Percentiles rank a stretch among this genome's conserved stretches.
These are phyloP conservation scores for Cottus gobio DNA, from an alignment of 2,113 vertebrate species.

Conservation along the genomic window DNA sequence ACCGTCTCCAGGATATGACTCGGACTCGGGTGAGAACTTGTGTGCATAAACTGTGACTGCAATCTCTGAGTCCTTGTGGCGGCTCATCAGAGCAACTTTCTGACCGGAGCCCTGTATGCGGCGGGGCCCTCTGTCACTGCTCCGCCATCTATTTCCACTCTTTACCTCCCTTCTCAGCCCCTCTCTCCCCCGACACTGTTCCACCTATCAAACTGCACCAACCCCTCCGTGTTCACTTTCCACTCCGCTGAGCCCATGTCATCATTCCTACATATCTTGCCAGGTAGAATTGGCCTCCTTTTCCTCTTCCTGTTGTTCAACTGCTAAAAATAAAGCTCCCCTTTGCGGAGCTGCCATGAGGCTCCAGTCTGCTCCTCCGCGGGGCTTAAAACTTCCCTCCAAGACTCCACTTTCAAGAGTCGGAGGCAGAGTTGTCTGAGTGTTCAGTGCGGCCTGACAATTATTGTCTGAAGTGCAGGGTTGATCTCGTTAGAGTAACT, in stretches of 20 bases:
- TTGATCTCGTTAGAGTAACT: background rate
- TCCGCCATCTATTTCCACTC: conserved; percentile 41
- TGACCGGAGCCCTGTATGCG: conserved; percentile 1
- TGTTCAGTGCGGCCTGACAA: background rate
- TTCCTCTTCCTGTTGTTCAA: conserved; percentile 84
- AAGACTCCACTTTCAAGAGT: conserved; percentile 54
- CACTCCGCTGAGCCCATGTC: conserved; percentile 78
- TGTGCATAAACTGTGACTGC: conserved; percentile 2
- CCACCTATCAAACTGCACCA: conserved; percentile 62
- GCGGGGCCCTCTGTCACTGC: conserved; percentile 28
- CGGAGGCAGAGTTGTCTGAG: conserved; percentile 29
- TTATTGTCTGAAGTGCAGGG: background rate
- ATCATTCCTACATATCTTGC: conserved; percentile 81
- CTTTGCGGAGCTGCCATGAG: conserved; percentile 74
- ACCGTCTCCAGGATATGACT: background rate
- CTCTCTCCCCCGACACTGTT: conserved; percentile 34
- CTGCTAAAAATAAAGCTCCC: conserved; percentile 84
- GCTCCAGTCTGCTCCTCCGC: conserved; percentile 76
- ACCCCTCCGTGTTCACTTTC: conserved; percentile 66
- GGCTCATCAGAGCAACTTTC: conserved; percentile 43
- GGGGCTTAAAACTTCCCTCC: conserved; percentile 78
- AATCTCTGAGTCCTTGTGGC: background rate
- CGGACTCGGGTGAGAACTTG: background rate
- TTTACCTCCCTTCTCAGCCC: conserved; percentile 37
- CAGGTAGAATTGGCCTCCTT: conserved; percentile 86